A percentile compares a stretch with the other conserved stretches of the same genome.
phyloP scores from a whole-genome alignment of 1,140 invertebrate genomes.

The Diuraphis noxia region DNA sequence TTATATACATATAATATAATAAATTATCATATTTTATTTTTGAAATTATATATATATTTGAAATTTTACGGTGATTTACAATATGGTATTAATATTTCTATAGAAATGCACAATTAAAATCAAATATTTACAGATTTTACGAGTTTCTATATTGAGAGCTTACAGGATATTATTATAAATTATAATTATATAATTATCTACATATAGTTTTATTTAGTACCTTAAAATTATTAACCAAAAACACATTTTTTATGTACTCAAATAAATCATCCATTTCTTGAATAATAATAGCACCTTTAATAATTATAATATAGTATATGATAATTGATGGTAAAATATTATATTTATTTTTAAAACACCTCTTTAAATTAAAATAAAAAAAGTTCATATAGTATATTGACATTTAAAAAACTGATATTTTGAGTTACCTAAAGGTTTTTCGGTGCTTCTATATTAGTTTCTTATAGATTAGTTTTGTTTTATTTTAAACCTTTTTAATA shows the following conservation, averaged over 20 bases:
- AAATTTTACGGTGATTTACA: not conserved
- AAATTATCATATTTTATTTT: not conserved
- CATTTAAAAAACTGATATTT: no score
- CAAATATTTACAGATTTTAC: not conserved
- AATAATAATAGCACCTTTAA: no score
- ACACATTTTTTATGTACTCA: not conserved
- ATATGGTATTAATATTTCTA: not conserved
- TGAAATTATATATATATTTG: not conserved
- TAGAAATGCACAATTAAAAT: not conserved
- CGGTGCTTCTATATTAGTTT: no score
- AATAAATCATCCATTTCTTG: no score
- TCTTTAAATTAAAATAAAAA: no score
- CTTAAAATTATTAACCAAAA: not conserved
- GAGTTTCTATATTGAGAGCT: not conserved
- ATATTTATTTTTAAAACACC: no score
- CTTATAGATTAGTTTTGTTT: not conserved
- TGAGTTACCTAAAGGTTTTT: not conserved
- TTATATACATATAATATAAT: not conserved
- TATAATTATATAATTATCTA: not conserved
- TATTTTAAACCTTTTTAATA: not conserved
- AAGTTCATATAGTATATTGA: no score
- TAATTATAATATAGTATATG: no score
- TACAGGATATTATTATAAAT: no score
- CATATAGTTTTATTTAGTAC: not conserved
- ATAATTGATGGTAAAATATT: no score